Evolutionary conservation across 1,140 invertebrate species (phyloP).

Genomic region (Pseudomyrmex cubaensis): DNA sequence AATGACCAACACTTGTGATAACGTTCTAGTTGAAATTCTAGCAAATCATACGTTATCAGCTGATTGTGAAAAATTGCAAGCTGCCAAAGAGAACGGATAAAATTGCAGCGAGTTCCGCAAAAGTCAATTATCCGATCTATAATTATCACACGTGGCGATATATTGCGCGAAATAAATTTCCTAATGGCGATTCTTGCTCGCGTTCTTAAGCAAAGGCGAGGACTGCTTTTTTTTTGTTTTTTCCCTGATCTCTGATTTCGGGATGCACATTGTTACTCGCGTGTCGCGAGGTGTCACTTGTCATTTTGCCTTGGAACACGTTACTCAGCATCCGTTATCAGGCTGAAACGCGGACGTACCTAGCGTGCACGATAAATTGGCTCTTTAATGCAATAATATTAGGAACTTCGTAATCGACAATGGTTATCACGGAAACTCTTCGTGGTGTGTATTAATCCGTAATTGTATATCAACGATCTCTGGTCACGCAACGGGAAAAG

Average conservation of each 20-base stretch:
- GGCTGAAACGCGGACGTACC: background rate
- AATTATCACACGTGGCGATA: background rate
- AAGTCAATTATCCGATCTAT: conserved; percentile 21
- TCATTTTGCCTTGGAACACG: background rate
- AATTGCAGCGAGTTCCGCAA: conserved; percentile 27
- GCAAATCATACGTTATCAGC: background rate
- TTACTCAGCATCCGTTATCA: conserved; percentile 18
- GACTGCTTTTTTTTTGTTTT: background rate
- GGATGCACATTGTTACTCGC: background rate
- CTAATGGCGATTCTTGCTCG: background rate
- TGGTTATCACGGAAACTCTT: conserved; percentile 36
- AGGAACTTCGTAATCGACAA: conserved; percentile 53
- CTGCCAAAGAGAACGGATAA: background rate
- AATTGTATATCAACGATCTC: conserved; percentile 8
- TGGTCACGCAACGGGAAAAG: conserved; percentile 36
- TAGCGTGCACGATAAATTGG: conserved; percentile 37
- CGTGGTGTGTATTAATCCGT: conserved; percentile 32
- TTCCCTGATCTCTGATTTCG: background rate
- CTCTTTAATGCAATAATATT: conserved; percentile 46
- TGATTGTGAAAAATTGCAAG: conserved; percentile 2
- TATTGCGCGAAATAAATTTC: conserved; percentile 32
- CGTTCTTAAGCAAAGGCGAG: background rate
- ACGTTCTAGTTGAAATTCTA: conserved; percentile 23
- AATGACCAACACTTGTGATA: background rate
- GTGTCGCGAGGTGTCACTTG: background rate